A percentile compares a stretch with the other conserved stretches of the same genome.
phyloP scores from a whole-genome alignment of 1,140 invertebrate species.

The Ceratoteleas bidentatus region DNA sequence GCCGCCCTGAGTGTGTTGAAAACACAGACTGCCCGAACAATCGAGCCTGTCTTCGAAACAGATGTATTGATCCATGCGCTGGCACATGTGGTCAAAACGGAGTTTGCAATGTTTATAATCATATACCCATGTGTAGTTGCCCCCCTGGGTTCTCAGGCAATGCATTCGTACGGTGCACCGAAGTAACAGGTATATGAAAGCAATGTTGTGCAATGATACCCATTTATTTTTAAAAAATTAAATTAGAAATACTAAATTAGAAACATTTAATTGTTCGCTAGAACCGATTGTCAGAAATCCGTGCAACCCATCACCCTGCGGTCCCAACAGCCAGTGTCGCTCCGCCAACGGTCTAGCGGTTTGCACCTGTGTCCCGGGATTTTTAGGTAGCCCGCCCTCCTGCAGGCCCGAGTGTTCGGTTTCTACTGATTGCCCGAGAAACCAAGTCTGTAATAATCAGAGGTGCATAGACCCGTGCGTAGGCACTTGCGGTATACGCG shows the following conservation, averaged over 20 bases:
- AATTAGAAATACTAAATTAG: too few relatives aligned
- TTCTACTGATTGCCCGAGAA: constrained; percentile 85
- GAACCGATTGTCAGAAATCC: constrained; percentile 74
- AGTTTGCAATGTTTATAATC: constrained; percentile 81
- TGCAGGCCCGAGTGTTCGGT: constrained; percentile 87
- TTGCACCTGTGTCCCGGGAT: constrained; percentile 87
- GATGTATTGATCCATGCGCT: constrained; percentile 82
- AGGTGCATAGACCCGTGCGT: constrained; percentile 88
- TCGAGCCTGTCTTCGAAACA: constrained; percentile 83
- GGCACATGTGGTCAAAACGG: constrained; percentile 82
- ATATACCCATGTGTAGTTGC: constrained; percentile 82
- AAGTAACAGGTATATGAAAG: constrained; percentile 69
- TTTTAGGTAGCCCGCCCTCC: constrained; percentile 88
- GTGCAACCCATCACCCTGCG: constrained; percentile 90
- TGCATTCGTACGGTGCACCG: constrained; percentile 74
- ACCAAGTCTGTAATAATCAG: constrained; percentile 86
- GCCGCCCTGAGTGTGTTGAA: constrained; percentile 88
- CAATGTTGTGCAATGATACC: neutral
- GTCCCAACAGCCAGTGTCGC: constrained; percentile 87
- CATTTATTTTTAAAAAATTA: too few relatives aligned
- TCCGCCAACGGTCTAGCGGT: constrained; percentile 85
- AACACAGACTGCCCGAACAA: constrained; percentile 85
- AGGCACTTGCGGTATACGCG: constrained; percentile 85
- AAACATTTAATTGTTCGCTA: neutral
- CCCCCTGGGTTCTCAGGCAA: constrained; percentile 81